A percentile compares a stretch with the other conserved stretches of the same genome.
phyloP scores from a whole-genome alignment of 1,140 invertebrate genomes.

The Mesaphorura yosii region DNA sequence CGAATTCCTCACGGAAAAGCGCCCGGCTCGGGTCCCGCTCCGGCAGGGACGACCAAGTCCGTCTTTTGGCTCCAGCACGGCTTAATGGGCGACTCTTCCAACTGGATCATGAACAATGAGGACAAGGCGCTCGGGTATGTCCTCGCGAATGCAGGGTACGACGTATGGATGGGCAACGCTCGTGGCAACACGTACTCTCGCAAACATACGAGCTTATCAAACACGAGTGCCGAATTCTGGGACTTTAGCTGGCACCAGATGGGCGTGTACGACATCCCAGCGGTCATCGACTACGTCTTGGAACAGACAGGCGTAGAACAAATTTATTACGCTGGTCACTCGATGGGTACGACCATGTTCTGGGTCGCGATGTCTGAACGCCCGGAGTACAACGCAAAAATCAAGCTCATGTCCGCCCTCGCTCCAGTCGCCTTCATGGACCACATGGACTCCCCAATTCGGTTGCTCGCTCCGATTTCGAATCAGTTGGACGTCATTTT shows the following conservation, averaged over 20 bases:
- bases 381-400: constrained; percentile 50
- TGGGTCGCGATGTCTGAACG: constrained; percentile 44
- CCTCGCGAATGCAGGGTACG: constrained; percentile 59
- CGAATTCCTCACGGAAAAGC: constrained; percentile 16
- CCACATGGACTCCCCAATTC: not conserved
- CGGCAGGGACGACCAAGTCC: constrained; percentile 31
- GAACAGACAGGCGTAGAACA: not conserved
- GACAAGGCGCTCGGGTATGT: constrained; percentile 46
- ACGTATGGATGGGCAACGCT: constrained; percentile 55
- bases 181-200: no score
- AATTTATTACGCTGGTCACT: constrained; percentile 38
- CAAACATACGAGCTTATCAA: no score
- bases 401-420: constrained; percentile 45
- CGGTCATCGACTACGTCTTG: not conserved
- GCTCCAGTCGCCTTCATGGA: constrained; percentile 42
- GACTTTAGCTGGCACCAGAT: no score
- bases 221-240: no score
- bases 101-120: constrained; percentile 57
- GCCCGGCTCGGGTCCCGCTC: constrained; percentile 19
- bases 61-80: constrained; percentile 62
- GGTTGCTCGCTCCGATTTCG: not conserved
- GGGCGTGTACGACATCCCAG: no score
- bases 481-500: not conserved
- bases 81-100: constrained; percentile 56
- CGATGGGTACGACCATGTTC: constrained; percentile 53